Percentiles rank a stretch among this genome's conserved stretches.
Evolutionary conservation across 2,113 vertebrate genomes (phyloP).

Genomic region (Elaphurus davidianus): DNA sequence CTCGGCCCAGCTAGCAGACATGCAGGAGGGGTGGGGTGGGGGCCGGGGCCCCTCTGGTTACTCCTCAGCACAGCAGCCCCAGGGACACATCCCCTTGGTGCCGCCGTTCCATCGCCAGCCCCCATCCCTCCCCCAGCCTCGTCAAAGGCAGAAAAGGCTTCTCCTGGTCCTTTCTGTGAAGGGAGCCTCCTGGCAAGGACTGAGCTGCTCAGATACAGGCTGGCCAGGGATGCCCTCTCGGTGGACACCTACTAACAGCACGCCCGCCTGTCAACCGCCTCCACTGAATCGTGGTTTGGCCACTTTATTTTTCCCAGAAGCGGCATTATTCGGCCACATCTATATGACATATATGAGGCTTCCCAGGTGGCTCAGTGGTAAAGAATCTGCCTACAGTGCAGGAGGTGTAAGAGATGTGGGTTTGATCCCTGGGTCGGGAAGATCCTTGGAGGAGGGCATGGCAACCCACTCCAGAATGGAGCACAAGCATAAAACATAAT

Average conservation of each 20-base stretch:
- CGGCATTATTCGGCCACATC: too few relatives aligned
- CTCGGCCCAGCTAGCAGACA: too few relatives aligned
- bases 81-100: rapidly evolving
- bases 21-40: neutral
- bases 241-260: neutral
- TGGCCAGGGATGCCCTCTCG: rapidly evolving
- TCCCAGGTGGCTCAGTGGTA: neutral
- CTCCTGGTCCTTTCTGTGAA: rapidly evolving
- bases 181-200: neutral
- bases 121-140: neutral
- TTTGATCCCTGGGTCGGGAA: neutral
- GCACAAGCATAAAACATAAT: neutral
- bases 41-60: rapidly evolving
- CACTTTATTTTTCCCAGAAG: neutral
- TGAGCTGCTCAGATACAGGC: neutral
- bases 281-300: rapidly evolving
- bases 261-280: neutral
- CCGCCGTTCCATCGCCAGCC: rapidly evolving
- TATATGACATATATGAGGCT: neutral
- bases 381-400: neutral
- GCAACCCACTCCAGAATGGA: neutral
- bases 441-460: neutral
- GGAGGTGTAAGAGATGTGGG: neutral
- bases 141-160: neutral
- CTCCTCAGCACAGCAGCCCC: neutral